Evolutionary conservation across 2,888 invertebrate species (phyloP).

Genomic region (Hirtodrosophila confusa): DNA sequence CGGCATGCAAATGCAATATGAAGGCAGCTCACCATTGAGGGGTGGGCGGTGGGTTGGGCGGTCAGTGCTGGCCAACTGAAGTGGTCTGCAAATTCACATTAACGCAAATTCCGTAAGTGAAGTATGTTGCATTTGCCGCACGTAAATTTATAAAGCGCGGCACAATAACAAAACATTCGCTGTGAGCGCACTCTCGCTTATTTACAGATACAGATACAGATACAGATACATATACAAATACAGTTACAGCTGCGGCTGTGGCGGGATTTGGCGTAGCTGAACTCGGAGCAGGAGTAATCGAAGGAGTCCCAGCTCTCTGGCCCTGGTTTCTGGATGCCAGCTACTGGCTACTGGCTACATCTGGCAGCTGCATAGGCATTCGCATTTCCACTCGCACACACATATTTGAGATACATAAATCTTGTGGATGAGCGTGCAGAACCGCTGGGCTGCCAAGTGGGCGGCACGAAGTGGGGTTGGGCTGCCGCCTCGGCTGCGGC

Average conservation of each 20-base stretch:
- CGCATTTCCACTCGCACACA: conserved; percentile 62
- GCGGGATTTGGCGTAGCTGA: conserved; percentile 37
- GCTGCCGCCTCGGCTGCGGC: conserved; percentile 18
- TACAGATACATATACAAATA: conserved; percentile 28
- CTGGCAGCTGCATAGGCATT: conserved; percentile 73
- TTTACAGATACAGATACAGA: conserved; percentile 38
- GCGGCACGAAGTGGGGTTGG: conserved; percentile 35
- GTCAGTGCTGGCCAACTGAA: conserved; percentile 60
- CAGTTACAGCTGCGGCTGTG: conserved; percentile 37
- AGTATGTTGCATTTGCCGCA: conserved; percentile 81
- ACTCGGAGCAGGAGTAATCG: conserved; percentile 44
- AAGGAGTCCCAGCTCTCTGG: conserved; percentile 41
- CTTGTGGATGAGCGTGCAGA: conserved; percentile 71
- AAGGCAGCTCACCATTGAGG: conserved; percentile 50
- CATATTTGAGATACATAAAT: conserved; percentile 80
- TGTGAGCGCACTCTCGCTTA: conserved; percentile 53
- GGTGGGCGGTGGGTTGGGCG: conserved; percentile 13
- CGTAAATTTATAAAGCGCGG: conserved; percentile 80
- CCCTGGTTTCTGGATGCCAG: conserved; percentile 9
- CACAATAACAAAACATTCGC: conserved; percentile 74
- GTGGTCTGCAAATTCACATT: conserved; percentile 81
- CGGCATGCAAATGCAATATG: conserved; percentile 66
- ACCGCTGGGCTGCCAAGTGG: conserved; percentile 31
- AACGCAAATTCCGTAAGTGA: conserved; percentile 81
- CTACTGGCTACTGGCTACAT: conserved; percentile 31